These are phyloP conservation scores for Frankliniella intonsa DNA, from an alignment of 2,888 invertebrate species.

Conservation along the genomic window DNA sequence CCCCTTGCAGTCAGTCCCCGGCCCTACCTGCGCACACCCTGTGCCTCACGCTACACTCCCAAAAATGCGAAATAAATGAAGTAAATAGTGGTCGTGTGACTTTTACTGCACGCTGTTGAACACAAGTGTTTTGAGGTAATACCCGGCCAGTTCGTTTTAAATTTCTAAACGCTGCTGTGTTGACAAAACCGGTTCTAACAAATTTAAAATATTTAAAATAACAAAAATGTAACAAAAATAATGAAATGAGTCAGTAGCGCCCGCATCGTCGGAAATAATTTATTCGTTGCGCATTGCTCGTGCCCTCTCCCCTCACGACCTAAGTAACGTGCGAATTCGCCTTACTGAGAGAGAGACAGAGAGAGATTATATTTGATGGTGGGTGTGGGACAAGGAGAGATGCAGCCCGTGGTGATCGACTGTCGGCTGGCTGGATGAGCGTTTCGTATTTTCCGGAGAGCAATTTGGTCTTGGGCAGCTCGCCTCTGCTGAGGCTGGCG, in stretches of 20 bases:
- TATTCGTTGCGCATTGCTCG: neutral
- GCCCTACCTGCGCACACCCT: too few species aligned
- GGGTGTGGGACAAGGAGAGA: neutral
- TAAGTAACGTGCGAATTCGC: neutral
- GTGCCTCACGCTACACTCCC: too few species aligned
- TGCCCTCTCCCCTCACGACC: neutral
- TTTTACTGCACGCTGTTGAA: too few species aligned
- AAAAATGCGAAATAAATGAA: too few species aligned
- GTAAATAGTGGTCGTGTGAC: too few species aligned
- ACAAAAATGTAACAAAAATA: neutral
- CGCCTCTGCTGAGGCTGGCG: neutral
- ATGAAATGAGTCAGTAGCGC: too few species aligned
- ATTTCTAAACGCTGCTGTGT: too few species aligned
- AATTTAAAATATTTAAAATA: neutral
- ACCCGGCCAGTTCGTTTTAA: too few species aligned
- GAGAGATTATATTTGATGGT: neutral
- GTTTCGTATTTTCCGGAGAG: conserved; percentile 17
- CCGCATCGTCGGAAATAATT: neutral
- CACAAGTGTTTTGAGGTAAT: too few species aligned
- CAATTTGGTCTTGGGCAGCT: neutral
- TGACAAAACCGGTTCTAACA: neutral
- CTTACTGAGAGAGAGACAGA: neutral
- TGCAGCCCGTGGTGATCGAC: neutral
- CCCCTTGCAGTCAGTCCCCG: too few species aligned
- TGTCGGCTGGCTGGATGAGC: neutral